Evolutionary conservation across 2,797 vertebrate genomes (phyloP).

Genomic region (Sebastes wilsoni): DNA sequence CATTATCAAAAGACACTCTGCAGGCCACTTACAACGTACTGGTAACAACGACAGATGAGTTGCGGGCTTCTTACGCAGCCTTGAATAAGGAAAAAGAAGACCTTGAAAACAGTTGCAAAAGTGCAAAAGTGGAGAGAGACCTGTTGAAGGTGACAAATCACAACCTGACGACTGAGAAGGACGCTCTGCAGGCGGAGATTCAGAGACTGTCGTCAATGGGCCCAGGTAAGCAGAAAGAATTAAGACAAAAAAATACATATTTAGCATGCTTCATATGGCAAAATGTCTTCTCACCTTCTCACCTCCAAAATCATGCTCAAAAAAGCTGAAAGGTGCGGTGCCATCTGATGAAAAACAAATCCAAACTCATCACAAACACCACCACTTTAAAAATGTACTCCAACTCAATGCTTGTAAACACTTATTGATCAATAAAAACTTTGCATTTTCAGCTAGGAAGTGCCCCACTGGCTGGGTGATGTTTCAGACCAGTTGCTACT

Average conservation of each 20-base stretch:
- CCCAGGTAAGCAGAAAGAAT: slow-evolving; percentile 24
- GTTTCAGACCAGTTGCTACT: slow-evolving; percentile 69
- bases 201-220: slow-evolving; percentile 10
- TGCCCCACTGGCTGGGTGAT: slow-evolving; percentile 59
- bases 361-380: not conserved
- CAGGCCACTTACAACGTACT: slow-evolving; percentile 14
- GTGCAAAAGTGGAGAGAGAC: slow-evolving; percentile 22
- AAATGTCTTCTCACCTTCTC: not conserved
- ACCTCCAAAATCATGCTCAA: not conserved
- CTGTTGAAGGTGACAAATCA: not conserved
- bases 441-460: slow-evolving; percentile 39
- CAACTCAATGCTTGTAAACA: not conserved
- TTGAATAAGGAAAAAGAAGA: slow-evolving; percentile 18
- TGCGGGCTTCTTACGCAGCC: not conserved
- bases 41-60: not conserved
- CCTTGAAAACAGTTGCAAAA: slow-evolving; percentile 19
- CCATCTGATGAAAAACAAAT: not conserved
- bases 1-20: slow-evolving; percentile 6
- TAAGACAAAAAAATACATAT: not conserved
- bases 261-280: not conserved
- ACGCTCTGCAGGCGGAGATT: slow-evolving; percentile 5
- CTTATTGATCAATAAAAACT: not conserved
- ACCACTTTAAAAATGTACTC: not conserved
- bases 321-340: not conserved
- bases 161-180: slow-evolving; percentile 58